Conservation (phyloP, 1,140 invertebrate genomes). For the Formica exsecta region DNA sequence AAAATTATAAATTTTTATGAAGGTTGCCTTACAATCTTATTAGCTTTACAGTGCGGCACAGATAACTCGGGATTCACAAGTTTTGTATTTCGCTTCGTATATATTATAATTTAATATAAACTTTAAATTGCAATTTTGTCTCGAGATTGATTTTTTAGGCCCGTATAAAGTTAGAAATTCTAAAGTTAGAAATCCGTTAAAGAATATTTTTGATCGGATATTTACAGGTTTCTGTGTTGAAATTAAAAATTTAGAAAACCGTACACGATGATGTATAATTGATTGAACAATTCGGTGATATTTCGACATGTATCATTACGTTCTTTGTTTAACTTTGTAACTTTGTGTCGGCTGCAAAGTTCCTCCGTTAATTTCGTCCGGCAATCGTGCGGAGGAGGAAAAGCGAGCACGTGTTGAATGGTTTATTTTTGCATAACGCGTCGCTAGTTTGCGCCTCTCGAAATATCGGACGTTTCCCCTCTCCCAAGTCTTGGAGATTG, state of each 20-base stretch:
- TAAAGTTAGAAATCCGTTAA: no score
- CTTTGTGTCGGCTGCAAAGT: slow-evolving; percentile 35
- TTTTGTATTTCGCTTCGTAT: not conserved
- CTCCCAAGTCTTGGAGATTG: not conserved
- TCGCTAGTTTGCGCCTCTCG: slow-evolving; percentile 14
- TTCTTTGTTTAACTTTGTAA: not conserved
- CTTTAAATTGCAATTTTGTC: not conserved
- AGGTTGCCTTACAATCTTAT: not conserved
- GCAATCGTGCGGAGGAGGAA: not conserved
- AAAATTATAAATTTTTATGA: not conserved
- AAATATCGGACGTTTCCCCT: slow-evolving; percentile 41
- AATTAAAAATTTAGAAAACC: slow-evolving; percentile 5
- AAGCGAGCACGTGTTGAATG: slow-evolving; percentile 20
- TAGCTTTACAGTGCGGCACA: not conserved
- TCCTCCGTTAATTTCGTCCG: not conserved
- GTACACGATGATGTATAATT: no score
- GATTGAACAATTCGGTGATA: slow-evolving; percentile 1
- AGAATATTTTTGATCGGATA: slow-evolving; percentile 7
- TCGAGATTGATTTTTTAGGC: no score
- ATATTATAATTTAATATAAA: not conserved
- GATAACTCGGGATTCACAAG: not conserved
- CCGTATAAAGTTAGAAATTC: no score
- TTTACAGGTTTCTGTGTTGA: not conserved
- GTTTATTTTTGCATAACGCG: slow-evolving; percentile 62
- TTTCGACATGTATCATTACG: slow-evolving; percentile 25